Conservation (phyloP, 2,113 vertebrate species). For the Panthera uncia region DNA sequence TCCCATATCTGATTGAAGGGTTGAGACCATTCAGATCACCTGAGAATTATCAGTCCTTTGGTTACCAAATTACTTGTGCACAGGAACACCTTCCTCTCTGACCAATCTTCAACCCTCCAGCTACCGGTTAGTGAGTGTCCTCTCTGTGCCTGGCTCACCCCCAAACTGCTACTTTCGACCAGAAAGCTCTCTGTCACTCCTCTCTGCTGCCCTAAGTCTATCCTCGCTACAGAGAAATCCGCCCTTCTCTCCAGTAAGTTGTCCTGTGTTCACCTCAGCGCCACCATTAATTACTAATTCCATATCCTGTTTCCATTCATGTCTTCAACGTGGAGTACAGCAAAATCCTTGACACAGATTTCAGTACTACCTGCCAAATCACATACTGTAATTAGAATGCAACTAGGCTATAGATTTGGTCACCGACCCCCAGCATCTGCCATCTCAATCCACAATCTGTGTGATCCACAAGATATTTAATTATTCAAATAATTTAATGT, state of each 20-base stretch:
- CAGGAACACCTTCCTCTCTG: background rate
- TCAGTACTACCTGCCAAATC: background rate
- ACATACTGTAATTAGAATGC: slow-evolving; percentile 6
- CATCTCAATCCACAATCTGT: background rate
- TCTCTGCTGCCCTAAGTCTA: background rate
- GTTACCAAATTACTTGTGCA: background rate
- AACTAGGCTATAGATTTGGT: background rate
- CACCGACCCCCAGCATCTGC: background rate
- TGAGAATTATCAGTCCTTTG: background rate
- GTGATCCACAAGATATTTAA: background rate
- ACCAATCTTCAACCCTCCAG: background rate
- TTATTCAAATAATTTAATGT: slow-evolving; percentile 21
- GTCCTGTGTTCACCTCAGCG: background rate
- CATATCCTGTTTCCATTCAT: background rate
- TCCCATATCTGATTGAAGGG: background rate
- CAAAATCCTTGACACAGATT: background rate
- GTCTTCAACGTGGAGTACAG: background rate
- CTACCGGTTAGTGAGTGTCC: background rate
- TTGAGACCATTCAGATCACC: background rate
- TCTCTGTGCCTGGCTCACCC: background rate
- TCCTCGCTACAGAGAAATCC: background rate
- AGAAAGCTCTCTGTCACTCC: background rate
- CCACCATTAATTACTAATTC: background rate
- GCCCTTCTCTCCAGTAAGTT: background rate
- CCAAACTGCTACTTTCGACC: background rate